Conservation (phyloP, 2,113 vertebrate genomes). For the Oryzias melastigma region DNA sequence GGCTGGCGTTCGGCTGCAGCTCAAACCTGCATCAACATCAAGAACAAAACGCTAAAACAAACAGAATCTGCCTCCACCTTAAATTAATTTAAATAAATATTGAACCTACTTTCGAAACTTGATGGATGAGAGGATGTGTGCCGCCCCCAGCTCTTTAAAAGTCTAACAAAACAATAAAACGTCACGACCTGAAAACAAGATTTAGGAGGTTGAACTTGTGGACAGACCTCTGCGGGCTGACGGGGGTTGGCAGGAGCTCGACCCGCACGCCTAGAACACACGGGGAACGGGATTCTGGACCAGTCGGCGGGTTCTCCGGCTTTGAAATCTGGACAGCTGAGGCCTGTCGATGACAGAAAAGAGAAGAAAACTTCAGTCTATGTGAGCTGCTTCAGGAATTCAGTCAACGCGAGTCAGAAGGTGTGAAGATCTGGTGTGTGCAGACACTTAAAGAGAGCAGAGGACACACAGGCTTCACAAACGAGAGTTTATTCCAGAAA, state of each 20-base stretch:
- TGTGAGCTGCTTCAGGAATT: not conserved
- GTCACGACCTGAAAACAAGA: not conserved
- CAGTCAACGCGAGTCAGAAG: not conserved
- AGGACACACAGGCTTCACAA: slow-evolving; percentile 57
- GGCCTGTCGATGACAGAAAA: slow-evolving; percentile 64
- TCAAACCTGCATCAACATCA: slow-evolving; percentile 57
- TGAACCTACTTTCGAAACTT: slow-evolving; percentile 72
- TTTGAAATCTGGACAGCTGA: slow-evolving; percentile 68
- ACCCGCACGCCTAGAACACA: slow-evolving; percentile 34
- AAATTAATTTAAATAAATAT: not conserved
- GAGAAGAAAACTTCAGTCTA: slow-evolving; percentile 4
- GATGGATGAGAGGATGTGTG: slow-evolving; percentile 67
- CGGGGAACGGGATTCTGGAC: slow-evolving; percentile 49
- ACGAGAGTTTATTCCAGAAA: slow-evolving; percentile 66
- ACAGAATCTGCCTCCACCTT: not conserved
- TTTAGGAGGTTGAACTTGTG: slow-evolving; percentile 12
- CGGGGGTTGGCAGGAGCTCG: slow-evolving; percentile 27
- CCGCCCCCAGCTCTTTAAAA: slow-evolving; percentile 41
- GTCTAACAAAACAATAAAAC: slow-evolving; percentile 52
- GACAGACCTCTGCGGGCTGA: slow-evolving; percentile 26
- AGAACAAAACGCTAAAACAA: slow-evolving; percentile 8
- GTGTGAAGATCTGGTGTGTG: slow-evolving; percentile 5
- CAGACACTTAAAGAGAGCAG: slow-evolving; percentile 28
- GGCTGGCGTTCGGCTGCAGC: slow-evolving; percentile 63
- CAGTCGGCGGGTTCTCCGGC: slow-evolving; percentile 28